These are phyloP conservation scores for Stictocephala bisonia DNA, from an alignment of 2,888 invertebrate genomes.

Conservation along the genomic window DNA sequence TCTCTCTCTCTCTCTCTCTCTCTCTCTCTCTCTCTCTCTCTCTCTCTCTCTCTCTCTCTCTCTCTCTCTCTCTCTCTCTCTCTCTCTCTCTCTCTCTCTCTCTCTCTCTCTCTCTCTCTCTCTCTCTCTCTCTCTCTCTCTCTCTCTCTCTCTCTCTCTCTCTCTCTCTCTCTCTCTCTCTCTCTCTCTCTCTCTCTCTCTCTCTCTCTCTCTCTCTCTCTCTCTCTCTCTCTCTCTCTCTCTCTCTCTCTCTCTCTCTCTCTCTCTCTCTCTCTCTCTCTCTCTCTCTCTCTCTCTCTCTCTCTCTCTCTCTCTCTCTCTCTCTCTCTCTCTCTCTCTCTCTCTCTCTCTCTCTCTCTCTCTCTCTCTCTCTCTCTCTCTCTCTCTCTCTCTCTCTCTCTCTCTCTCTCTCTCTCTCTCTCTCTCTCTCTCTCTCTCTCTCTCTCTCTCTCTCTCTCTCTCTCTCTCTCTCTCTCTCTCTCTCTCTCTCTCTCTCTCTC, in stretches of 20 bases:
- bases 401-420: background rate
- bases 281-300: conserved; percentile 57
- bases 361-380: background rate
- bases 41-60: background rate
- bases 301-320: conserved; percentile 55
- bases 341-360: background rate
- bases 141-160: background rate
- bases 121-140: background rate
- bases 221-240: conserved; percentile 34
- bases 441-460: background rate
- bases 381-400: background rate
- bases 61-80: background rate
- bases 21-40: background rate
- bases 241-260: conserved; percentile 34
- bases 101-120: conserved; percentile 1
- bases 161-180: conserved; percentile 2
- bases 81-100: background rate
- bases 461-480: background rate
- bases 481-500: background rate
- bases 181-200: conserved; percentile 16
- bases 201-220: conserved; percentile 28
- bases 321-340: background rate
- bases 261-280: conserved; percentile 56
- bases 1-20: background rate
- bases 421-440: background rate